Percentiles rank a stretch among this genome's conserved stretches.
Evolutionary conservation across 2,888 invertebrate species (phyloP).

Genomic region (Aleiodes leptofemur): DNA sequence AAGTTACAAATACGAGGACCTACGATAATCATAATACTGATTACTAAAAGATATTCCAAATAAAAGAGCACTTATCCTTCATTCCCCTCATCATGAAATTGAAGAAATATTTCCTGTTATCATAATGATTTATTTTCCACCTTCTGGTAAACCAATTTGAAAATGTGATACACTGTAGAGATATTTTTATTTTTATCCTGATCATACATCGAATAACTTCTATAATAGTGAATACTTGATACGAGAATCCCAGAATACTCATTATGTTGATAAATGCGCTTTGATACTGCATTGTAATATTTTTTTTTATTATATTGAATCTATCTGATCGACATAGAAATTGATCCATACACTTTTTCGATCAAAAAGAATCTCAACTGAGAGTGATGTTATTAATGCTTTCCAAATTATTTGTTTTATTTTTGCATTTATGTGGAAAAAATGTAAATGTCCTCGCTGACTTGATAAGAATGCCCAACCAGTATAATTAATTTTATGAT

Average conservation of each 20-base stretch:
- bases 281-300: conserved; percentile 10
- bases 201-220: background rate
- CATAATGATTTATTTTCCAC: background rate
- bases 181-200: background rate
- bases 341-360: too few species aligned
- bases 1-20: background rate
- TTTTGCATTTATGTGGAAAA: too few species aligned
- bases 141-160: conserved; percentile 19
- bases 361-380: too few species aligned
- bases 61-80: too few species aligned
- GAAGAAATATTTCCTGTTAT: background rate
- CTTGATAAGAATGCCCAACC: conserved; percentile 12
- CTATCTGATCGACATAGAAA: too few species aligned
- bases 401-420: too few species aligned
- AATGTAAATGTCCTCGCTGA: too few species aligned
- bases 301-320: too few species aligned
- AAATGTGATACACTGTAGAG: conserved; percentile 13
- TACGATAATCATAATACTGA: too few species aligned
- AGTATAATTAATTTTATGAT: background rate
- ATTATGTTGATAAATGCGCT: background rate
- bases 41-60: too few species aligned
- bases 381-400: too few species aligned
- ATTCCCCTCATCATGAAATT: background rate
- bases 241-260: conserved; percentile 1
- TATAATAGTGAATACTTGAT: conserved; percentile 15